Base-by-base conservation (phyloP, 2,888 invertebrate species). In the Dyspetes luteomarginatus region DNA sequence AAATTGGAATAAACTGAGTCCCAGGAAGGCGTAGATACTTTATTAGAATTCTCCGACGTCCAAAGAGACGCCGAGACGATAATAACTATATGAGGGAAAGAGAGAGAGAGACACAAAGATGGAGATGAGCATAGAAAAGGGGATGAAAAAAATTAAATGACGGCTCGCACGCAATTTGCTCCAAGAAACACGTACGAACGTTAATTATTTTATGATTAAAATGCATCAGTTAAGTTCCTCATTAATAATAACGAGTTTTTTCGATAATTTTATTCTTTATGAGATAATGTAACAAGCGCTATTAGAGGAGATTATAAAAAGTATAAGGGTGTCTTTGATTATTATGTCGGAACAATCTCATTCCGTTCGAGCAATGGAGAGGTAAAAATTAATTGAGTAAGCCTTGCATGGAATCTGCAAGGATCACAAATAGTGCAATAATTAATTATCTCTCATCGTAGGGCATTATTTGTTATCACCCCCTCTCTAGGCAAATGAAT, bases 31-130 rank as follows among this genome's bases (percentile, higher is more conserved):
- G 24, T 5, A 19, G 1, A 62, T 24, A 58, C 72, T 76, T 80
- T 80, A 80, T 80, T 76, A 76, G 64, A 71, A 76, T 72, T 62
- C 72, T 62, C 67, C 72, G 50, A 68, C 80, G 65, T 48, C 62
- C 9, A 41, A 43, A n/a, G 4, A 71, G 58, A 36, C 28, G 15
- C 12, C 26, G 19, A 28, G 52, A 43, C 9, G 36, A 55, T 45
- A 60, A 62, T 48, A 68, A 28, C 28, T 43, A 26, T 4, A 12
- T 36, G 36, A 12, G 19, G 19, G 9, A 17, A 19, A 19, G 36
- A 24, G 9, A 45, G 2, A 24, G 48, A 30, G 60, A 48, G 58
- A 12, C 36, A 30, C 9, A 12, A 36, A 9, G 12, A 36, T 12
- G 9, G 36, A 12, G 5, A 3, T 4, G 9, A 36, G n/a, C n/a